Percentiles rank a stretch among this genome's conserved stretches.
These are phyloP conservation scores for Spatula versicolor DNA, from an alignment of 2,797 vertebrate species.

Conservation along the genomic window DNA sequence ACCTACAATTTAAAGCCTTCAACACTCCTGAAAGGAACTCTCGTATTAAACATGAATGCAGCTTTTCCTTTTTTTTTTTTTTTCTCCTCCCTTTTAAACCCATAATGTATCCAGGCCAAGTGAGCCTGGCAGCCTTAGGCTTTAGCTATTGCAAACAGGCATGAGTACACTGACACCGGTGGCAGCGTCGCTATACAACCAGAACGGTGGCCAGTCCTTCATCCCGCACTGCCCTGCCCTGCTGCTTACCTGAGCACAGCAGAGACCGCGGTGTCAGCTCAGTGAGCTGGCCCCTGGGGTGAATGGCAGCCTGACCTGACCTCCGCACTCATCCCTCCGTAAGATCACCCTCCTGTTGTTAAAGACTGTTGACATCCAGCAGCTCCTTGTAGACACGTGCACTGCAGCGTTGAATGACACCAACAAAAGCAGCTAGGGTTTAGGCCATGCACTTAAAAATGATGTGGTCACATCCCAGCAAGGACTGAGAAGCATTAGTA, in stretches of 20 bases:
- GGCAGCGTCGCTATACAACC: fast-evolving
- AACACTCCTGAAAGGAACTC: neutral
- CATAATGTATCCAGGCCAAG: neutral
- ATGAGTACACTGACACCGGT: neutral
- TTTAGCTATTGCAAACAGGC: neutral
- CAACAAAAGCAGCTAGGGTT: neutral
- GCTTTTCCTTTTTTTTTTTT: neutral
- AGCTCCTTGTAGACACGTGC: neutral
- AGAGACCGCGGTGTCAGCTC: fast-evolving
- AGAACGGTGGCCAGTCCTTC: neutral
- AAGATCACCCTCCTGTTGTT: fast-evolving
- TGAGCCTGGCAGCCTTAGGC: neutral
- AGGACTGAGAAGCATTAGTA: neutral
- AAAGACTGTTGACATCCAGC: neutral
- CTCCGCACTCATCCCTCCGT: neutral
- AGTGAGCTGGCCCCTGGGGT: neutral
- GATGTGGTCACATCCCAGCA: neutral
- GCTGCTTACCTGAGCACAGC: neutral
- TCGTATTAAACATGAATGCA: neutral
- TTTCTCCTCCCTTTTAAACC: neutral
- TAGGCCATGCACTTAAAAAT: neutral
- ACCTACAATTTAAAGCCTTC: neutral
- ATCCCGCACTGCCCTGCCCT: neutral
- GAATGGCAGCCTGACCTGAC: neutral
- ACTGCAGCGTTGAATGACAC: neutral